phyloP scores from a whole-genome alignment of 2,797 vertebrate species.

The Ptychobarbus kaznakovi region DNA sequence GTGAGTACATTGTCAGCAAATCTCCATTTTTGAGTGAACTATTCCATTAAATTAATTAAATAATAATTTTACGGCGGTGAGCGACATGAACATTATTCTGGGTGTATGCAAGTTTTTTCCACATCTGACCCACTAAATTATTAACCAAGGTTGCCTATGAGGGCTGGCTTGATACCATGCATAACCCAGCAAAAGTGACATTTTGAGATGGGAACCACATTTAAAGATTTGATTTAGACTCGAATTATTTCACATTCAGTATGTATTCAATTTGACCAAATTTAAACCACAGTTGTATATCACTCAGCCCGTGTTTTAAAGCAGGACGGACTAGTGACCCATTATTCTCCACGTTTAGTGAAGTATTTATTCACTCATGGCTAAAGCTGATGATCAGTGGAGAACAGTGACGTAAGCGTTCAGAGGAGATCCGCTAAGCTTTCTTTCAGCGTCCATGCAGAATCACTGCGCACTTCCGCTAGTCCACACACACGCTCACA shows the following conservation, averaged over 20 bases:
- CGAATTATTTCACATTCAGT: background rate
- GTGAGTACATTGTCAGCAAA: background rate
- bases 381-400: background rate
- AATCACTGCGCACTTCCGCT: background rate
- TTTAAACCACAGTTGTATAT: background rate
- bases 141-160: background rate
- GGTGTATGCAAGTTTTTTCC: background rate
- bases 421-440: background rate
- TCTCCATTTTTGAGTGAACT: background rate
- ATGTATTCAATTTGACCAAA: background rate
- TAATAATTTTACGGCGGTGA: background rate
- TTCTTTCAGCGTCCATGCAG: background rate
- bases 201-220: background rate
- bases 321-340: background rate
- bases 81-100: background rate
- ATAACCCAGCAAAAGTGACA: background rate
- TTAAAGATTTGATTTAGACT: background rate
- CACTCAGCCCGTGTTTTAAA: background rate
- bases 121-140: conserved; percentile 9
- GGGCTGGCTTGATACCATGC: background rate
- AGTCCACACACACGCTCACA: background rate
- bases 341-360: background rate
- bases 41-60: background rate
- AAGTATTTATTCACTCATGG: background rate
- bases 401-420: background rate